A percentile compares a stretch with the other conserved stretches of the same genome.
Evolutionary conservation across 2,888 invertebrate species (phyloP).

Genomic region (Epinotia bilunana): DNA sequence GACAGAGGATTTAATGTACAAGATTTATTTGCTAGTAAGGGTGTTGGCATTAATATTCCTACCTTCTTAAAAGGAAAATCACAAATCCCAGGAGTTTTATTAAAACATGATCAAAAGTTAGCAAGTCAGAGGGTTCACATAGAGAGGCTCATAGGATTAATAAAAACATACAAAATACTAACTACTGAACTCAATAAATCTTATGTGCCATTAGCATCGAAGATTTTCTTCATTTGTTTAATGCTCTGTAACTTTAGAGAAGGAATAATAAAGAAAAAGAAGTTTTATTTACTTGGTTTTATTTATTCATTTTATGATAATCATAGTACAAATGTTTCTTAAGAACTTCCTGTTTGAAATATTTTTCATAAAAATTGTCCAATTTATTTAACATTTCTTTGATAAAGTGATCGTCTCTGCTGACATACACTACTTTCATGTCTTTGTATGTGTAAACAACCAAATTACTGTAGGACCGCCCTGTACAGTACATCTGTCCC

Average conservation of each 20-base stretch:
- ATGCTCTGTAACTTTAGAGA: slow-evolving; percentile 32
- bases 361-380: slow-evolving; percentile 10
- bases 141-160: slow-evolving; percentile 25
- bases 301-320: slow-evolving; percentile 2
- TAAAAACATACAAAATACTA: slow-evolving; percentile 35
- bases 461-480: slow-evolving; percentile 28
- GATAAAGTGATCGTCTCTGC: slow-evolving; percentile 23
- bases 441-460: slow-evolving; percentile 28
- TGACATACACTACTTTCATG: slow-evolving; percentile 15
- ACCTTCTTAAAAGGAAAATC: slow-evolving; percentile 31
- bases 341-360: slow-evolving; percentile 4
- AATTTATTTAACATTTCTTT: slow-evolving; percentile 24
- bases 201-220: slow-evolving; percentile 35
- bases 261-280: slow-evolving; percentile 18
- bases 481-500: slow-evolving; percentile 22
- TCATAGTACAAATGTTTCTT: neutral
- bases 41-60: neutral
- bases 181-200: slow-evolving; percentile 18
- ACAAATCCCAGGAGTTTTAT: slow-evolving; percentile 27
- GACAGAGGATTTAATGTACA: slow-evolving; percentile 39
- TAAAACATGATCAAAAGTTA: slow-evolving; percentile 49
- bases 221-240: slow-evolving; percentile 31
- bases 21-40: slow-evolving; percentile 34
- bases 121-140: slow-evolving; percentile 40
- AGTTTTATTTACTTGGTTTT: neutral